phyloP scores from a whole-genome alignment of 2,797 vertebrate genomes.

The Acipenser oxyrinchus region DNA sequence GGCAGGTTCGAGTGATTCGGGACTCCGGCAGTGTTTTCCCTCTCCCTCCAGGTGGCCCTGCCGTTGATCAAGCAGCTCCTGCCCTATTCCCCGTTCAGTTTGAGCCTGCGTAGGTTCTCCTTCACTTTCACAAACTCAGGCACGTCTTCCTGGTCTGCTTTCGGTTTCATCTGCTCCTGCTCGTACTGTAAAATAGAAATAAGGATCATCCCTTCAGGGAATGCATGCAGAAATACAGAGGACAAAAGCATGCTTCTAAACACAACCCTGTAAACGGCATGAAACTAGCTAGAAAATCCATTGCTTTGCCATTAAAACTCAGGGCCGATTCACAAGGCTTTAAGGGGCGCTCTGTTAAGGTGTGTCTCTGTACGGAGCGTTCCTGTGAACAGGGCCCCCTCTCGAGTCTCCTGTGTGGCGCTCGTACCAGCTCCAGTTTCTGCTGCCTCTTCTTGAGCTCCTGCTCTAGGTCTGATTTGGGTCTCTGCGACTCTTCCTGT shows the following conservation, averaged over 20 bases:
- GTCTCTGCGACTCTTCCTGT: constrained; percentile 47
- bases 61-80: no score
- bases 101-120: constrained; percentile 57
- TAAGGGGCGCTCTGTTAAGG: background rate
- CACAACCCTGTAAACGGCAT: no score
- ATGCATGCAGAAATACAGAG: background rate
- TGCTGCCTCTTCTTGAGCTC: constrained; percentile 66
- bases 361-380: background rate
- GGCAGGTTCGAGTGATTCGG: no score
- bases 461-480: constrained; percentile 59
- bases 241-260: no score
- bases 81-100: constrained; percentile 39
- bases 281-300: no score
- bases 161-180: constrained; percentile 50
- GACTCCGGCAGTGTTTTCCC: no score
- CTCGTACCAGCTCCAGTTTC: constrained; percentile 54
- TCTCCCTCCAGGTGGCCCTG: no score
- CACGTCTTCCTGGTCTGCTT: constrained; percentile 51
- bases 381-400: constrained; percentile 14
- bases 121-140: constrained; percentile 63
- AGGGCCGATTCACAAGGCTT: background rate
- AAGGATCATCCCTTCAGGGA: background rate
- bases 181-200: constrained; percentile 48
- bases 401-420: background rate
- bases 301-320: no score